phyloP scores from a whole-genome alignment of 2,797 vertebrate species.

The Manis javanica region DNA sequence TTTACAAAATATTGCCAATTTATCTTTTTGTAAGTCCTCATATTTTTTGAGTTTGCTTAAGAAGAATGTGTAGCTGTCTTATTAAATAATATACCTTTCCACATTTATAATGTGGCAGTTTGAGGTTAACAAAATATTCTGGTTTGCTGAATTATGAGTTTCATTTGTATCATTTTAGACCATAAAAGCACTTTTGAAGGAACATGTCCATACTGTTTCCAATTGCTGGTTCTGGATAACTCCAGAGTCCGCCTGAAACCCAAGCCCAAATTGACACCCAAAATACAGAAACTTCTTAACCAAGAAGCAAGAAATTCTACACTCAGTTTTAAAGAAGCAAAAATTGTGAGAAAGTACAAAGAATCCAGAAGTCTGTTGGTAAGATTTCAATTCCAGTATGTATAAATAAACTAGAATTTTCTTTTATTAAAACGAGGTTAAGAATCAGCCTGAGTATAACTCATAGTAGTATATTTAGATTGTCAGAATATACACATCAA shows the following conservation, averaged over 20 bases:
- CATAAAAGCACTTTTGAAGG: slow-evolving; percentile 61
- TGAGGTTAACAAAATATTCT: slow-evolving; percentile 39
- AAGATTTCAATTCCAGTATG: slow-evolving; percentile 82
- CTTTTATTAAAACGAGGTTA: background rate
- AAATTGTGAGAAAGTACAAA: slow-evolving; percentile 90
- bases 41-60: slow-evolving; percentile 52
- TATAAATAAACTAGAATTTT: background rate
- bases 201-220: slow-evolving; percentile 92
- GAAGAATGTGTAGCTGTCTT: slow-evolving; percentile 4
- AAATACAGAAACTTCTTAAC: slow-evolving; percentile 89
- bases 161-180: slow-evolving; percentile 73
- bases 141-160: slow-evolving; percentile 41
- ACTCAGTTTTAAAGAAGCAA: slow-evolving; percentile 91
- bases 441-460: background rate
- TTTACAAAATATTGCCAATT: background rate
- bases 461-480: slow-evolving; percentile 24
- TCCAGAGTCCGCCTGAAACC: slow-evolving; percentile 90
- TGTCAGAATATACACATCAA: background rate
- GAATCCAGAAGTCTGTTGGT: slow-evolving; percentile 91
- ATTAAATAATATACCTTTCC: background rate
- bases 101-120: background rate
- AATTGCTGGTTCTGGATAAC: slow-evolving; percentile 90
- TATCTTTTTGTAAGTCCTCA: slow-evolving; percentile 46
- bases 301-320: slow-evolving; percentile 86
- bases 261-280: slow-evolving; percentile 88